Base-by-base conservation (phyloP, 2,113 vertebrate genomes). In the Agapornis roseicollis region DNA sequence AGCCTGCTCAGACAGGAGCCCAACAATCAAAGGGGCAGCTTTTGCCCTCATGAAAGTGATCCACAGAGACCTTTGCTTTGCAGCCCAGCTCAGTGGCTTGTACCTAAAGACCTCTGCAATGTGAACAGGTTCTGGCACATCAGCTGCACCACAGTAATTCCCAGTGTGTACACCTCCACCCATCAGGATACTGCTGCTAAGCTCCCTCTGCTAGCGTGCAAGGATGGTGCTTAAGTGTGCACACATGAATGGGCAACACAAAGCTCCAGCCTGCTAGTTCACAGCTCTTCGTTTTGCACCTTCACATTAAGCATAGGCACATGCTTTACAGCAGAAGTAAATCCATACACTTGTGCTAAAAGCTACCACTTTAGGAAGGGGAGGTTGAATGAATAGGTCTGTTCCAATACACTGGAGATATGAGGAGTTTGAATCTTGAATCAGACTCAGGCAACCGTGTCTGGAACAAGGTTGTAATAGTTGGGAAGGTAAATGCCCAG, bases 111-210 rank as follows among this genome's bases (percentile, higher is more conserved):
- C 19, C 41, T 81, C 49, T 46, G 55, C 55, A 79, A 46, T 1
- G 22, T 2, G 28, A 78, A 28, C 65, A 46, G 25, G 42, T 85
- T 88, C 74, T 53, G 49, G 64, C 52, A 35, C 50, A 63, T 15
- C 37, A 46, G 63, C 72, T 66, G 66, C n/a, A 39, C 44, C 72
- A 44, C 5, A 29, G 52, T 31, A 29, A 68, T 37, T 58, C 81
- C 72, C 33, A 53, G 1, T 0, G 2, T 2, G 1, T 49, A 29
- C 4, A 1, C 33, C 37, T 65, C 37, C 65, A 61, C 18, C 44
- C 11, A 1, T 9, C 17, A 16, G n/a, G 28, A 44, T 3, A 9
- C 0, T 42, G 20, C n/a, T 24, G 39, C 29, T 39, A 35, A 79
- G 28, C 31, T 73, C 39, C 27, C 20, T 29, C 65, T 52, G 28